Percentiles rank a stretch among this genome's conserved stretches.
Conservation (phyloP, 2,888 invertebrate species). For the Hirtodrosophila confusa region DNA sequence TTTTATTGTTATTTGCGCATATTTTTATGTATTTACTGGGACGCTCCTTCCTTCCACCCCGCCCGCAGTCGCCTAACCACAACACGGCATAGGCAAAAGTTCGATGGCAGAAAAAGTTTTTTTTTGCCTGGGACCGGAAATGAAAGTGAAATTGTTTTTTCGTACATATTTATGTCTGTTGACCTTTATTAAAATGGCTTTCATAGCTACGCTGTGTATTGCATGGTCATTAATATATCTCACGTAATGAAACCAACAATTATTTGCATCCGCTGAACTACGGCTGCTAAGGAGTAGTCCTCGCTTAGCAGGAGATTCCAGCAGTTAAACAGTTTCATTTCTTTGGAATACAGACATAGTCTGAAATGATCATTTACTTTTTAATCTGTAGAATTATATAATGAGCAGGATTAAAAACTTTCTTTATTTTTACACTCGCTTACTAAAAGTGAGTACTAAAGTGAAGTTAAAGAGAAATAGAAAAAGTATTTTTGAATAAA, state of each 20-base stretch:
- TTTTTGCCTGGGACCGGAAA: slow-evolving; percentile 38
- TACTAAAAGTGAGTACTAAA: too few relatives aligned
- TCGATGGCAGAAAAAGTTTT: slow-evolving; percentile 38
- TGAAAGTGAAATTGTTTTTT: slow-evolving; percentile 58
- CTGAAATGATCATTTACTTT: too few relatives aligned
- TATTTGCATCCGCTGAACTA: slow-evolving; percentile 17
- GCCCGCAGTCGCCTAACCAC: slow-evolving; percentile 1
- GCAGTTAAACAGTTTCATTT: too few relatives aligned
- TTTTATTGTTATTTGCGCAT: slow-evolving; percentile 78
- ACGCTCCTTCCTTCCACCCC: not conserved
- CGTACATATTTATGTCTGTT: slow-evolving; percentile 49
- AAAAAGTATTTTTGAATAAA: too few relatives aligned
- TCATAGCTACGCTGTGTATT: slow-evolving; percentile 25
- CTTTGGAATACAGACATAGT: too few relatives aligned
- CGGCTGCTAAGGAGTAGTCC: slow-evolving; percentile 6
- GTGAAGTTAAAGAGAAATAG: too few relatives aligned
- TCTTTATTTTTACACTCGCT: too few relatives aligned
- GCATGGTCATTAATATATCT: slow-evolving; percentile 38
- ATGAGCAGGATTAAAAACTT: too few relatives aligned
- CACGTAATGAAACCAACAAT: slow-evolving; percentile 45
- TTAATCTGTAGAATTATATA: too few relatives aligned
- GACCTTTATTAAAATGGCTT: slow-evolving; percentile 60
- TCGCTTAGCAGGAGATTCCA: too few relatives aligned
- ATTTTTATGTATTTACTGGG: slow-evolving; percentile 72
- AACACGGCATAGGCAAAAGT: slow-evolving; percentile 10